phyloP scores from a whole-genome alignment of 2,797 vertebrate species.

The Scolopax bukidnonensis region DNA sequence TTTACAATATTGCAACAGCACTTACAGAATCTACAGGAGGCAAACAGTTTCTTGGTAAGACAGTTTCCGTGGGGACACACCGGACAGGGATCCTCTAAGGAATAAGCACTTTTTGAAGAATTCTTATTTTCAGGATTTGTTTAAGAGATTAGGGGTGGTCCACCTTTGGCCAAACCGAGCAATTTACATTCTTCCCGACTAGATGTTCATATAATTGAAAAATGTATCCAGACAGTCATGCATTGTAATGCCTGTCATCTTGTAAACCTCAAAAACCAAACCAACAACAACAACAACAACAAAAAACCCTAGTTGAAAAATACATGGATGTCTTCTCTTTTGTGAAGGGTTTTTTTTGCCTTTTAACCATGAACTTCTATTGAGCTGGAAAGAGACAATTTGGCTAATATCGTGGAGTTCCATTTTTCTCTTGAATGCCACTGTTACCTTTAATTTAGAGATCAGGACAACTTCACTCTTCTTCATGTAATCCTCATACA shows the following conservation, averaged over 20 bases:
- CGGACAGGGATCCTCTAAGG: neutral
- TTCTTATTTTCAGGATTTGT: neutral
- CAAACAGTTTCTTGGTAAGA: neutral
- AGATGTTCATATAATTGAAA: neutral
- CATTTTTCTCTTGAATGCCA: neutral
- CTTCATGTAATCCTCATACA: neutral
- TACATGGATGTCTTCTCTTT: neutral
- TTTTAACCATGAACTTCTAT: neutral
- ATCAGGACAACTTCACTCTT: neutral
- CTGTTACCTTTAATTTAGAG: neutral
- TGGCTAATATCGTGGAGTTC: neutral
- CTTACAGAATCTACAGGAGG: neutral
- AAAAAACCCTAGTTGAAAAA: neutral
- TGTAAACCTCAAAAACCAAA: neutral
- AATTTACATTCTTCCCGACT: neutral
- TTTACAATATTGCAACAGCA: rapidly evolving
- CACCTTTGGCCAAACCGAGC: neutral
- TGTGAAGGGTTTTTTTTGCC: neutral
- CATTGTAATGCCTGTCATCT: neutral
- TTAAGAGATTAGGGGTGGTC: neutral
- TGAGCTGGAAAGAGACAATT: neutral
- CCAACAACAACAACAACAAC: neutral
- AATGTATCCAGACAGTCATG: neutral
- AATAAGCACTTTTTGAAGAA: neutral
- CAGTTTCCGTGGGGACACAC: rapidly evolving